phyloP scores from a whole-genome alignment of 1,140 invertebrate species.

The Akabosia matsudoensis region DNA sequence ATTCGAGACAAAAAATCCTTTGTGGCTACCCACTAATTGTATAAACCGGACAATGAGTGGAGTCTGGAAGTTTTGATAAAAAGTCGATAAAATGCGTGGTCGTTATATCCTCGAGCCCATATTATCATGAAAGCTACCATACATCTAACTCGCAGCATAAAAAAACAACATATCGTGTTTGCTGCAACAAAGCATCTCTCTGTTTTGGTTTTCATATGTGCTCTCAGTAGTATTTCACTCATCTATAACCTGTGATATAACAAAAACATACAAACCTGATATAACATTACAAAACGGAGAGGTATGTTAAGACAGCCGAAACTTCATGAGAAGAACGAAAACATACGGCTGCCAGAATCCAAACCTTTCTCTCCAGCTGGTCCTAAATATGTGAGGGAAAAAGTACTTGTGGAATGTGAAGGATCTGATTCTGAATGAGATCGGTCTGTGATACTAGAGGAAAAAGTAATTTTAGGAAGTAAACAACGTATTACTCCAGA shows the following conservation, averaged over 20 bases:
- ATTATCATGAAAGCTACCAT: neutral
- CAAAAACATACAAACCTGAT: too few relatives aligned
- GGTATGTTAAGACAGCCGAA: too few relatives aligned
- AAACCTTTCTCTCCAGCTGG: constrained; percentile 7
- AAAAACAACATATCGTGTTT: too few relatives aligned
- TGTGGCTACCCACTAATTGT: neutral
- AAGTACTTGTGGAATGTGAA: constrained; percentile 21
- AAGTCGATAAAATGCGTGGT: constrained; percentile 8
- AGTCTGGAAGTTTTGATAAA: neutral
- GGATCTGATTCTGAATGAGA: neutral
- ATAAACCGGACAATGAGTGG: neutral
- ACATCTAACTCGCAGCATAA: neutral
- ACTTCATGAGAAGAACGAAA: neutral
- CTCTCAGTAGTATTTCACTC: too few relatives aligned
- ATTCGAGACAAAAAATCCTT: too few relatives aligned
- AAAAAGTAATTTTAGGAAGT: too few relatives aligned
- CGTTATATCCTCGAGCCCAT: neutral
- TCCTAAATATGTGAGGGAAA: neutral
- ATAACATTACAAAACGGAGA: too few relatives aligned
- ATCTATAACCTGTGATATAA: too few relatives aligned
- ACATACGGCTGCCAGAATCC: neutral
- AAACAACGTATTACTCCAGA: too few relatives aligned
- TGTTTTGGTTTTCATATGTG: too few relatives aligned
- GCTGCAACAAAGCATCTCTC: neutral
- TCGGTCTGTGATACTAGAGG: too few relatives aligned